phyloP scores from a whole-genome alignment of 2,888 invertebrate genomes.

The Limnephilus rhombicus region DNA sequence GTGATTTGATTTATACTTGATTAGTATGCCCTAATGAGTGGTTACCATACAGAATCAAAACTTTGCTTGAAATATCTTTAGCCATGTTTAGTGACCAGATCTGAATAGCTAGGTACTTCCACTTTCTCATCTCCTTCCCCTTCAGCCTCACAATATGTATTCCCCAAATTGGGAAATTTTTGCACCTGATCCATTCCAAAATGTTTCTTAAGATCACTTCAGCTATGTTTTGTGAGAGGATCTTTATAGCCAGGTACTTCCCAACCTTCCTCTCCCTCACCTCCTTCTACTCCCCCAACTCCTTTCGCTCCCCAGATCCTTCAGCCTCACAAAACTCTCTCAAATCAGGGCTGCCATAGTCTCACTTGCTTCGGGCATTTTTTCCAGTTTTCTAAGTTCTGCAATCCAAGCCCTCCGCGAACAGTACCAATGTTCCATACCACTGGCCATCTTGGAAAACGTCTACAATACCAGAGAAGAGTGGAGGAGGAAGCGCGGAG shows the following conservation, averaged over 20 bases:
- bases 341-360: background rate
- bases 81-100: no score
- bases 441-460: constrained; percentile 72
- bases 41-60: no score
- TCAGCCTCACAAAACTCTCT: background rate
- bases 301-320: background rate
- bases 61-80: no score
- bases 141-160: no score
- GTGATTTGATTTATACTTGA: no score
- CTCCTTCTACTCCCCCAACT: background rate
- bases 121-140: no score
- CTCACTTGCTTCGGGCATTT: background rate
- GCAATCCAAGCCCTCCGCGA: constrained; percentile 72
- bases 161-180: no score
- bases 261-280: background rate
- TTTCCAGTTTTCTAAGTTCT: constrained; percentile 72
- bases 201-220: background rate
- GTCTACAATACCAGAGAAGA: constrained; percentile 71
- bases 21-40: no score
- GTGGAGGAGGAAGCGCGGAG: constrained; percentile 72
- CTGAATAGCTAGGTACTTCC: no score
- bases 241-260: background rate
- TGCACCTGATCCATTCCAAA: no score
- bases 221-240: background rate
- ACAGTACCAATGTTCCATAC: constrained; percentile 75